Base-by-base conservation (phyloP, 1,140 invertebrate species). In the Diprion similis region DNA sequence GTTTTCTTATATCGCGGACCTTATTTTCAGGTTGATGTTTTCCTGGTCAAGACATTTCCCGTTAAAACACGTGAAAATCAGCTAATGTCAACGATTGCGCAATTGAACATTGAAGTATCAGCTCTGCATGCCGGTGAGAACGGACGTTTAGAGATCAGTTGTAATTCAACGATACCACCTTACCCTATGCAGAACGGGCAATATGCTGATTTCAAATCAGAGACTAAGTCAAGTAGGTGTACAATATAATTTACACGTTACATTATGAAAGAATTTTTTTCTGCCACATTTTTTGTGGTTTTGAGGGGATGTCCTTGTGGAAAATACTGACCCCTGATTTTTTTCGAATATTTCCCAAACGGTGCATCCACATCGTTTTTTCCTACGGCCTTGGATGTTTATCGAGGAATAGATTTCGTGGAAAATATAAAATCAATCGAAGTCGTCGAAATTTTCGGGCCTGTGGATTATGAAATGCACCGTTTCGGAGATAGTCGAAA, bases 151-250 rank as follows among this genome's bases (percentile, higher is more conserved):
- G 90, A 92, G 74, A 90, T 94, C 72, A 93, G 91, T 71, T 94
- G 93, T 78, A 86, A 92, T 66, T 90, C 92, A 71, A 94, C 93
- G 59, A 94, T 94, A 81, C 93, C 93, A 1, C 90, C 90, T 76
- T 92, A 92, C 70, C 88, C 91, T 2, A 90, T 87, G 19, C 83
- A 89, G 68, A 89, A 89, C 11, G 91, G 91, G 77, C 88, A 91
- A 48, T 94, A 91, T 79, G 93, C 93, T 24, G 93, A 94, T 83
- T 87, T 91, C 48, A 91, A 90, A 80, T 92, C 91, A 73, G 89
- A 90, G 78, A 92, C 91, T 15, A 90, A 93, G 68, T 86, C 89
- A 76, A 92, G 93, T 94, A 8, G 9, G 51, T 59, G n/a, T 37
- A 37, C 24, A 37, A 37, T 37, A 37, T 37, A 37, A 6, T 37